Base-by-base conservation (phyloP, 1,140 invertebrate genomes). In the Streblospio benedicti region DNA sequence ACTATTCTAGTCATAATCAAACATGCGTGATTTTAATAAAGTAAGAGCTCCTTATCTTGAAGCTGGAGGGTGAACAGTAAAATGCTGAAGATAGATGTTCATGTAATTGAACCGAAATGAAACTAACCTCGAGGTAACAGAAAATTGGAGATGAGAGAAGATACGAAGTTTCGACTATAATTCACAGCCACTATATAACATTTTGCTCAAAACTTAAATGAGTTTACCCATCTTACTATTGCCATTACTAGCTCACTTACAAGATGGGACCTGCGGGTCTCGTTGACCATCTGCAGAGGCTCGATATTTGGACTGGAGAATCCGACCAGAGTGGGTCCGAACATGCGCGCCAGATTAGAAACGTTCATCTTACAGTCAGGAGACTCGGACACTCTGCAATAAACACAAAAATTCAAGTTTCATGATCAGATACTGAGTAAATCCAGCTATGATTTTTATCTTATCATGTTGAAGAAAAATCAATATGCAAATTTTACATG, bases 251-350 rank as follows among this genome's bases (percentile, higher is more conserved):
- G 85, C 67, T n/a, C n/a, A n/a, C n/a, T n/a, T n/a, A n/a, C n/a
- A n/a, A n/a, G n/a, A n/a, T n/a, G n/a, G n/a, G n/a, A n/a, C n/a
- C n/a, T 81, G 80, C 51, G 74, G 79, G 83, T 86, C 67, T 86
- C 84, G 25, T 71, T 78, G 4, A 88, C 77, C 72, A 88, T 83
- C 45, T 81, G 80, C 59, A 81, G 80, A 1, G 82, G 79, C 64
- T 84, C 81, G 0, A 83, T 83, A 65, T 90, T 82, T 1, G 81
- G 73, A 14, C 77, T 81, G 0, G 88, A 91, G 68, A 87, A 89
- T 0, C 90, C 90, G 35, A 93, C 83, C 50, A 93, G 80, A 1
- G 89, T 91, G 2, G 89, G 90, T 4, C 88, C 90, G 77, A 93
- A 91, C 12, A 92, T 82, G 71, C 85, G 87, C 0, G 89, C 83